Base-by-base conservation (phyloP, 1,140 invertebrate species). In the Philotrypesis tridentata region DNA sequence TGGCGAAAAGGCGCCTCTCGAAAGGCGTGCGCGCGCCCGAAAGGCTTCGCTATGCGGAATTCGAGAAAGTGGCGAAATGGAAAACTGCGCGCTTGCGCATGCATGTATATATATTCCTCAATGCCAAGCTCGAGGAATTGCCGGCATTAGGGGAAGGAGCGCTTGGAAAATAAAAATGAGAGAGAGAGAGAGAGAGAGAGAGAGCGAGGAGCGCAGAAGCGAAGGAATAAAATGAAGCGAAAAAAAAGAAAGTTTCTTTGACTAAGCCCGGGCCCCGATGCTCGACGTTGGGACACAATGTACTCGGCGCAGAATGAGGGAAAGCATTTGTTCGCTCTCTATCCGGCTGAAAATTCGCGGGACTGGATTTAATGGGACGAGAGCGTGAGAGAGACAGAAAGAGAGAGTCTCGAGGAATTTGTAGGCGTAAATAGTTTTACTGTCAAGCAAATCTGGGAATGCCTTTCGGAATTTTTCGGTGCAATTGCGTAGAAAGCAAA, bases 191-290 rank as follows among this genome's bases (percentile, higher is more conserved):
- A 5, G 29, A 67, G 25, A 27, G 9, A 11, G 0, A n/a, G n/a
- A n/a, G n/a, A n/a, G n/a, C n/a, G n/a, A n/a, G n/a, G n/a, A n/a
- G n/a, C n/a, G n/a, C n/a, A n/a, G n/a, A n/a, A n/a, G n/a, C n/a
- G 43, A 70, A 7, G 25, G 43, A 71, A 25, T 23, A 60, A 79
- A 71, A 71, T 7, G 29, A 29, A 70, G 31, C 14, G 27, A 70
- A 71, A 68, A 78, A 55, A 55, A 78, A 55, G 21, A 78, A 78
- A 79, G 27, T 55, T 79, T 70, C n/a, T 70, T 79, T 12, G 23
- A 23, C 0, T 43, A 25, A 48, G 23, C 75, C n/a, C 40, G 40
- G 37, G 12, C 2, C 48, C 48, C 48, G 48, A 55, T 55, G 48
- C 17, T 55, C 48, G 48, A 55, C 48, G 14, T 17, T 17, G 4